Percentiles rank a stretch among this genome's conserved stretches.
phyloP scores from a whole-genome alignment of 2,113 vertebrate species.

The Synodontis membranacea region DNA sequence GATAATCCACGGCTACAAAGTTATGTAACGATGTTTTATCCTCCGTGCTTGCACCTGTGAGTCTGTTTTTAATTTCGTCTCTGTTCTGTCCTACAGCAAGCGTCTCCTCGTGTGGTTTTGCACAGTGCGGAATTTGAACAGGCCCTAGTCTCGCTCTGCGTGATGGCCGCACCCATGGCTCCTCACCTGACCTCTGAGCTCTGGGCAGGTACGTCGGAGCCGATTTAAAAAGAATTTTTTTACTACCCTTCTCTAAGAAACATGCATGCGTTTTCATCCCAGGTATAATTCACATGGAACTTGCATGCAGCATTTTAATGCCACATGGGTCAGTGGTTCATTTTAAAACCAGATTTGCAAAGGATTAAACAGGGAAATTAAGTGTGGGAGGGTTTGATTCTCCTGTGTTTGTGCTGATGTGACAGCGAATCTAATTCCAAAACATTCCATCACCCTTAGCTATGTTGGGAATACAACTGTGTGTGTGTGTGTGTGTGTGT shows the following conservation, averaged over 20 bases:
- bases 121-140: constrained; percentile 93
- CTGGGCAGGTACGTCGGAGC: constrained; percentile 85
- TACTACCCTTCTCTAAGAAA: neutral
- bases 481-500: neutral
- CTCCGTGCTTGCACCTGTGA: neutral
- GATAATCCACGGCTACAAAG: neutral
- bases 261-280: neutral
- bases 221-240: neutral
- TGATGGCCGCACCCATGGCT: constrained; percentile 91
- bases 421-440: neutral
- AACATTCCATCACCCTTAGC: neutral
- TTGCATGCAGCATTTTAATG: neutral
- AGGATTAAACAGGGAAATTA: neutral
- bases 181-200: constrained; percentile 92
- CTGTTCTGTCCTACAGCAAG: constrained; percentile 72
- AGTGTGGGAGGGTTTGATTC: neutral
- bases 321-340: neutral
- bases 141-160: constrained; percentile 78
- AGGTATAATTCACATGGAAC: neutral
- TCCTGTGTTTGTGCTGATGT: neutral
- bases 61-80: constrained; percentile 4
- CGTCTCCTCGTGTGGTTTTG: constrained; percentile 72
- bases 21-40: neutral
- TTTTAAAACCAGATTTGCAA: neutral
- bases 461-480: neutral